These are phyloP conservation scores for Carassius gibelio DNA, from an alignment of 2,113 vertebrate genomes.

Conservation along the genomic window DNA sequence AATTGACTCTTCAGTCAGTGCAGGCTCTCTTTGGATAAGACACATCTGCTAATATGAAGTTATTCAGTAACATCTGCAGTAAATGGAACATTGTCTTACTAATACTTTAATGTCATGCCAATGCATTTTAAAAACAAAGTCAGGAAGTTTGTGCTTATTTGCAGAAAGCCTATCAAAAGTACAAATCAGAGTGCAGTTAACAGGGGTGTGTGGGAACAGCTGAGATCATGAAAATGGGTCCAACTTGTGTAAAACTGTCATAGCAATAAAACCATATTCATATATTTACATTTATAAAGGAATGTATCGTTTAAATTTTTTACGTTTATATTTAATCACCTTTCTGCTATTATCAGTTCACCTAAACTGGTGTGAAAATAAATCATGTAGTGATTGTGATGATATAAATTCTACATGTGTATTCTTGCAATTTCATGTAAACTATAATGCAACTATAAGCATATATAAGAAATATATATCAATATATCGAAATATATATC, in stretches of 20 bases:
- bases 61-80: conserved; percentile 16
- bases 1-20: neutral
- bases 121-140: conserved; percentile 27
- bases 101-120: conserved; percentile 11
- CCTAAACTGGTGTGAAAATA: too few species aligned
- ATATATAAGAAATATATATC: too few species aligned
- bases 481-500: too few species aligned
- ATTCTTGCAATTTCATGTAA: too few species aligned
- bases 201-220: neutral
- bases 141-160: conserved; percentile 42
- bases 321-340: too few species aligned
- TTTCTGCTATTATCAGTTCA: too few species aligned
- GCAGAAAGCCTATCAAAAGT: neutral
- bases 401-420: too few species aligned
- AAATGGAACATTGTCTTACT: conserved; percentile 12
- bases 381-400: too few species aligned
- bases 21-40: neutral
- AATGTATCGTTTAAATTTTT: too few species aligned
- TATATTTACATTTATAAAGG: too few species aligned
- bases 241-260: neutral
- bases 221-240: neutral
- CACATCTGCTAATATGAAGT: conserved; percentile 8
- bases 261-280: neutral
- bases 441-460: too few species aligned
- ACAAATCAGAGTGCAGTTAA: neutral